A percentile compares a stretch with the other conserved stretches of the same genome.
These are phyloP conservation scores for Xiphophorus maculatus DNA, from an alignment of 2,113 vertebrate species.

Conservation along the genomic window DNA sequence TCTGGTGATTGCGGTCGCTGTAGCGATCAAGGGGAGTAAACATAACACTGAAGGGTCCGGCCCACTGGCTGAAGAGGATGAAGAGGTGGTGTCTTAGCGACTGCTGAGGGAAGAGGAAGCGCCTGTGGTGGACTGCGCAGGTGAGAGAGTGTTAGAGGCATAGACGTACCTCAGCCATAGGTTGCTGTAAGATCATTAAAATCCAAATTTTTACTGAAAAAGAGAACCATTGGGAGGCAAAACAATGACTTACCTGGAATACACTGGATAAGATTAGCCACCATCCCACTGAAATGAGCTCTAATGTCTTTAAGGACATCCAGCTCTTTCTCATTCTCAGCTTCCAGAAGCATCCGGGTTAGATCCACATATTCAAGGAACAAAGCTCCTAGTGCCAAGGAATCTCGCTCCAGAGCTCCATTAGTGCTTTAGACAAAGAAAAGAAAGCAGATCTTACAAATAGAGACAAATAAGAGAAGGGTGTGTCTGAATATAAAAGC, in stretches of 20 bases:
- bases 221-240: not conserved
- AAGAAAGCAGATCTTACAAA: not conserved
- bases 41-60: constrained; percentile 98
- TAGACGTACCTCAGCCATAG: not conserved
- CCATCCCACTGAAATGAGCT: constrained; percentile 97
- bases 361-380: constrained; percentile 98
- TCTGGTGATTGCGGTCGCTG: constrained; percentile 97
- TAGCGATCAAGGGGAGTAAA: constrained; percentile 97
- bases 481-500: not conserved
- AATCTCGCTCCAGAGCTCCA: constrained; percentile 94
- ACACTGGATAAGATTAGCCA: constrained; percentile 97
- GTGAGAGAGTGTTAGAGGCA: not conserved
- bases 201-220: not conserved
- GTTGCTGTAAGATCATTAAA: not conserved
- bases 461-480: not conserved
- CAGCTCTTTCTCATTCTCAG: constrained; percentile 93
- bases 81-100: constrained; percentile 97
- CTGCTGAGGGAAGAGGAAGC: constrained; percentile 97
- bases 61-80: constrained; percentile 99
- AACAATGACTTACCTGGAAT: constrained; percentile 83
- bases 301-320: constrained; percentile 98
- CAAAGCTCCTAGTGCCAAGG: constrained; percentile 91
- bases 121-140: constrained; percentile 91
- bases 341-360: constrained; percentile 97
- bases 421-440: constrained; percentile 84